These are phyloP conservation scores for Siniperca knerii DNA, from an alignment of 2,113 vertebrate genomes.

Conservation along the genomic window DNA sequence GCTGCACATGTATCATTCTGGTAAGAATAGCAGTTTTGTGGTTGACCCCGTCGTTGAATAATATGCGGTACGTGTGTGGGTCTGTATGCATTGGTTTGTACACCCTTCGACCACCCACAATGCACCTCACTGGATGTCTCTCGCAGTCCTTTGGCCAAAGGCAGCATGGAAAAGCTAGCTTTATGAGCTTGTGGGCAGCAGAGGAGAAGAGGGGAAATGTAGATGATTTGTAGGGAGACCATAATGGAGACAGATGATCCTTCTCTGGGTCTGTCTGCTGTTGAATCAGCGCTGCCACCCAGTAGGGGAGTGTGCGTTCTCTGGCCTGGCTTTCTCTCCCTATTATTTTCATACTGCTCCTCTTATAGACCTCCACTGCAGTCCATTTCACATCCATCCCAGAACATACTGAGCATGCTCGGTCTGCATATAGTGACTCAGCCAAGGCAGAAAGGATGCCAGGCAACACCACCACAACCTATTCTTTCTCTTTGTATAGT, in stretches of 20 bases:
- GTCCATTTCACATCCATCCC: conserved; percentile 35
- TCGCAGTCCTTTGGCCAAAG: conserved; percentile 66
- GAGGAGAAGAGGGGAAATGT: conserved; percentile 77
- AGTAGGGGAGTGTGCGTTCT: conserved; percentile 61
- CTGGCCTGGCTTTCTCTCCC: conserved; percentile 36
- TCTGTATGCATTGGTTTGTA: conserved; percentile 51
- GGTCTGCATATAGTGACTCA: not conserved
- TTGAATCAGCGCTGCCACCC: conserved; percentile 82
- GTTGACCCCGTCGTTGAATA: conserved; percentile 62
- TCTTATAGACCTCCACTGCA: conserved; percentile 52
- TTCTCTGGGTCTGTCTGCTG: conserved; percentile 72
- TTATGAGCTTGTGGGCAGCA: conserved; percentile 78
- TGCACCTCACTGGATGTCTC: conserved; percentile 64
- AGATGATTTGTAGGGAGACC: conserved; percentile 77
- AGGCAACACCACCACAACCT: not conserved
- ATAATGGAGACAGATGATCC: conserved; percentile 80
- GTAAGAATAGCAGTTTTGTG: conserved; percentile 78
- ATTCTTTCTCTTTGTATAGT: not conserved
- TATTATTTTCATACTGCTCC: conserved; percentile 60
- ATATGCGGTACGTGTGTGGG: conserved; percentile 42
- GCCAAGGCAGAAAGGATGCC: not conserved
- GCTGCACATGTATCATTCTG: conserved; percentile 66
- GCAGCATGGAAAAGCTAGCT: conserved; percentile 77
- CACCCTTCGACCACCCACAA: conserved; percentile 81
- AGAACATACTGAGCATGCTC: not conserved